A percentile compares a stretch with the other conserved stretches of the same genome.
These are phyloP conservation scores for Aphaenogaster ashmeadi DNA, from an alignment of 1,140 invertebrate species.

Conservation along the genomic window DNA sequence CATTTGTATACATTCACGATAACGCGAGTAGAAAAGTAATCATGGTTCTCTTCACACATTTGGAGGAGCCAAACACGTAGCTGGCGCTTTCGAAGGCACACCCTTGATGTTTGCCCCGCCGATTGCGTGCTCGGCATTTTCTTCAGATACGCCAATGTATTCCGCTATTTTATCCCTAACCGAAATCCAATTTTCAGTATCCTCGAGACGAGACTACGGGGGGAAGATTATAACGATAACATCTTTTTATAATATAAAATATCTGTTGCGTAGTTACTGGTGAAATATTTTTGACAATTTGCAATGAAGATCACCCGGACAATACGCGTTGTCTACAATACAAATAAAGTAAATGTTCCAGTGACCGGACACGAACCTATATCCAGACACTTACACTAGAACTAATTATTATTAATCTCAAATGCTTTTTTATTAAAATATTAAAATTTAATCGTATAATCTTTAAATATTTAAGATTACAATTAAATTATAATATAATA, in stretches of 20 bases:
- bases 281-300: not conserved
- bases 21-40: constrained; percentile 66
- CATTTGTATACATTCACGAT: constrained; percentile 63
- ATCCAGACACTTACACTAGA: no score
- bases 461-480: no score
- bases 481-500: no score
- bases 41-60: constrained; percentile 61
- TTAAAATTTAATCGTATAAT: no score
- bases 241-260: constrained; percentile 1
- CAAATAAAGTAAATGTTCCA: no score
- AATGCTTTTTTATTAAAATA: no score
- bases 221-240: not conserved
- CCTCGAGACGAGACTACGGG: not conserved
- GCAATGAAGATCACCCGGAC: not conserved
- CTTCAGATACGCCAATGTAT: constrained; percentile 20
- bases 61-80: constrained; percentile 25
- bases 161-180: constrained; percentile 59
- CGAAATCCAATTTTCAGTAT: constrained; percentile 74
- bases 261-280: not conserved
- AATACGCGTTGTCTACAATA: not conserved
- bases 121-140: constrained; percentile 76
- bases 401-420: no score
- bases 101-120: constrained; percentile 73
- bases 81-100: constrained; percentile 37
- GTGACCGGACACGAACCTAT: no score